Evolutionary conservation across 2,797 vertebrate species (phyloP), one percentile per base, ranked within the genome.

Genomic region (Bucorvus abyssinicus): DNA sequence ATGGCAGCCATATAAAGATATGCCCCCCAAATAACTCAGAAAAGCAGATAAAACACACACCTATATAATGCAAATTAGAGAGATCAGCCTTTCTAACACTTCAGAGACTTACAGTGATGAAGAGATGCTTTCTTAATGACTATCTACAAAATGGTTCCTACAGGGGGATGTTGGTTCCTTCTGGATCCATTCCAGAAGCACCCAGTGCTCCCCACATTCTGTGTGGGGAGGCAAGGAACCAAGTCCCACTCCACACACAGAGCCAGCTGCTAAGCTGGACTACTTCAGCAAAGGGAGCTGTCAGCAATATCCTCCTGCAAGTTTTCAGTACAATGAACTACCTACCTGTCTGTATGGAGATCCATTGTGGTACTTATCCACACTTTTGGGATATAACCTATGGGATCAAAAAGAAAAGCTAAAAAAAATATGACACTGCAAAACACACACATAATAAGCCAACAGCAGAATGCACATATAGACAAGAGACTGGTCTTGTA

Each of bases 291-390:
- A 55, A 79, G 44, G 32, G 19, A 61, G 19, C 14, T 61, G 27
- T 8, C 23, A 24, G 17, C 29, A 84, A 16, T 3, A 44, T 3
- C 55, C 36, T 40, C 50, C 65, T 29, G 29, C 32, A 38, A 6
- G 14, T 20, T 83, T 42, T 34, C 71, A 79, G 63, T 63, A 59
- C 45, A 2, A 20, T 2, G 20, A 30, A 20, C 32, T 64, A 87
- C 97, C 95, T 74, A 99, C 99, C 98, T 98, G 97, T 99, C 98
- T 84, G 96, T 87, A 4, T 93, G 98, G 84, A 99, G 98, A 94
- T 98, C 98, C 96, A 99, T 97, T 2, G 98, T 98, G 84, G 98
- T 98, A 78, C 98, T 98, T 95, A 99, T 98, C 99, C 99, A 99
- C 3, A 97, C 87, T 97, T 97, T 99, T 55, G 99, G 99, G 94